phyloP scores from a whole-genome alignment of 1,140 invertebrate species.

The Pentalonia nigronervosa region DNA sequence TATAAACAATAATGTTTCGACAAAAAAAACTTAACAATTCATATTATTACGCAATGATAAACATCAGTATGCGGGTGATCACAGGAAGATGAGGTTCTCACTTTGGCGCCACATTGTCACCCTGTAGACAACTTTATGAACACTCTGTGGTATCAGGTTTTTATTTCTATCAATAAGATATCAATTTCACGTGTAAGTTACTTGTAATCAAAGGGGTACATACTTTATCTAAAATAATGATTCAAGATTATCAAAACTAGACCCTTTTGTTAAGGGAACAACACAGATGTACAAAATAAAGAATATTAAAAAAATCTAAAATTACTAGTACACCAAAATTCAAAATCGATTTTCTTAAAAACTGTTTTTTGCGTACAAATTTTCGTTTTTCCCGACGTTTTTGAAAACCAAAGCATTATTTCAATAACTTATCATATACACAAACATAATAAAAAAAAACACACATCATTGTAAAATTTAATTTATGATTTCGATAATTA shows the following conservation, averaged over 20 bases:
- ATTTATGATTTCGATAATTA: no score
- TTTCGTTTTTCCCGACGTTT: no score
- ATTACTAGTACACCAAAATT: not conserved
- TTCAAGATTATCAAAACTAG: not conserved
- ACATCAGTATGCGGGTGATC: slow-evolving; percentile 49
- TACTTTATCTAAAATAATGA: not conserved
- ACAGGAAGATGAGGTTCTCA: slow-evolving; percentile 52
- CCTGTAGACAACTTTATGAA: slow-evolving; percentile 48
- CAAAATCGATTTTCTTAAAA: no score
- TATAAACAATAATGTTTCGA: slow-evolving; percentile 37
- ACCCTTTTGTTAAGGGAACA: not conserved
- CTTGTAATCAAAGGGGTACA: slow-evolving; percentile 1
- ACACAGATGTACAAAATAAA: not conserved
- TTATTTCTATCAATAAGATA: slow-evolving; percentile 8
- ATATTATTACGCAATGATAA: slow-evolving; percentile 18
- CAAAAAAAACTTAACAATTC: slow-evolving; percentile 27
- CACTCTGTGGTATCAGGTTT: slow-evolving; percentile 26
- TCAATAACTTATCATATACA: no score
- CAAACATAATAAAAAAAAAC: no score
- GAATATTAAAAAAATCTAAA: not conserved
- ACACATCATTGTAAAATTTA: no score
- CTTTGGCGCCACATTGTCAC: slow-evolving; percentile 56
- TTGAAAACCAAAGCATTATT: no score
- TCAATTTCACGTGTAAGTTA: slow-evolving; percentile 22
- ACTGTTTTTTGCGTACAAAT: no score